These are phyloP conservation scores for Schizopygopsis pylzovi DNA, from an alignment of 2,797 vertebrate genomes.

Conservation along the genomic window DNA sequence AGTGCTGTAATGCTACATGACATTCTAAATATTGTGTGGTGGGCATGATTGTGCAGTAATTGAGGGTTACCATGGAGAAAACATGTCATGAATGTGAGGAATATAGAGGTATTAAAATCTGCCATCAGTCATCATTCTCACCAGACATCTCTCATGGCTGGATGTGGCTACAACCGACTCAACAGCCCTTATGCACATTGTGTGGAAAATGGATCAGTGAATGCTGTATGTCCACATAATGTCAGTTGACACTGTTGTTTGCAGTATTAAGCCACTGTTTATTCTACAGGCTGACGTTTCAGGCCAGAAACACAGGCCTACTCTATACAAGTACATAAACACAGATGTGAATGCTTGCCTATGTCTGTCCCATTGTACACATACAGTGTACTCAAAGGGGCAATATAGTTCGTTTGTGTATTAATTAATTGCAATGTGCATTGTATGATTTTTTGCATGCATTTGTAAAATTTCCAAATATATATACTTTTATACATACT, in stretches of 20 bases:
- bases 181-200: slow-evolving; percentile 44
- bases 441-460: neutral
- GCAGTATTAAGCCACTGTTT: slow-evolving; percentile 19
- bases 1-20: slow-evolving; percentile 60
- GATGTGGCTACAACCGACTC: slow-evolving; percentile 32
- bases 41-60: slow-evolving; percentile 57
- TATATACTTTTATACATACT: neutral
- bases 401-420: neutral
- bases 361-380: neutral
- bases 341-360: neutral
- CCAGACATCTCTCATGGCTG: slow-evolving; percentile 51
- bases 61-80: slow-evolving; percentile 64
- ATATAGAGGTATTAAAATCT: slow-evolving; percentile 63
- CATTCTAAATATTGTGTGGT: slow-evolving; percentile 59
- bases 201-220: slow-evolving; percentile 19
- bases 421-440: no score
- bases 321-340: neutral
- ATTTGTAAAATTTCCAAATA: no score
- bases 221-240: slow-evolving; percentile 23
- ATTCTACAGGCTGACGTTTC: slow-evolving; percentile 14
- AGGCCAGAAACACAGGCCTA: neutral
- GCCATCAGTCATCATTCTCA: slow-evolving; percentile 58
- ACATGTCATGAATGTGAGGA: slow-evolving; percentile 50
- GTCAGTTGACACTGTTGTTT: neutral
- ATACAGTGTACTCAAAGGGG: neutral